Evolutionary conservation across 2,113 vertebrate species (phyloP).

Genomic region (Grus americana): DNA sequence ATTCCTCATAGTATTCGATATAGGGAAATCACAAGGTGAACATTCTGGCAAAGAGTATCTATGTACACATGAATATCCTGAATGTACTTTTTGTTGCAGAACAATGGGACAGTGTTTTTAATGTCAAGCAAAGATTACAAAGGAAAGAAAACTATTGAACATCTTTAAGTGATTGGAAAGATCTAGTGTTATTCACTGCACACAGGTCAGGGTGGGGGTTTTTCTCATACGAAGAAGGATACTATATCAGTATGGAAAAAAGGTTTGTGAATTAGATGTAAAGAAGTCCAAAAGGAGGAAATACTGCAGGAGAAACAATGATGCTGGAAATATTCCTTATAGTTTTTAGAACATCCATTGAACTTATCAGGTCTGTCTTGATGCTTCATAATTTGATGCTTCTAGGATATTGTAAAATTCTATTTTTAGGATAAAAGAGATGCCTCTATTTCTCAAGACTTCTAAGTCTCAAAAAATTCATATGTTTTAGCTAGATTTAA

Average conservation of each 20-base stretch:
- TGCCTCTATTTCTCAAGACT: not conserved
- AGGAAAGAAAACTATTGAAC: not conserved
- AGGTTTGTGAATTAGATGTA: not conserved
- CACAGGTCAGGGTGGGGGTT: not conserved
- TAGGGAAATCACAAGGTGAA: not conserved
- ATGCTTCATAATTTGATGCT: not conserved
- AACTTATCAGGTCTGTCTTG: not conserved
- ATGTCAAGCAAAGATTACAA: not conserved
- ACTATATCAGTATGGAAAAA: not conserved
- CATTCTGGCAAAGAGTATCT: not conserved
- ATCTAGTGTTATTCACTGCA: not conserved
- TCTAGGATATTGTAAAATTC: not conserved
- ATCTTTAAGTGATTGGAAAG: not conserved
- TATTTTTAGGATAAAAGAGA: not conserved
- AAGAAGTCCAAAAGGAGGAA: not conserved
- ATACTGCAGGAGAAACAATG: not conserved
- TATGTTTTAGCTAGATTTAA: not conserved
- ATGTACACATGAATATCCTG: not conserved
- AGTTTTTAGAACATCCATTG: not conserved
- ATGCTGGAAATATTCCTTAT: not conserved
- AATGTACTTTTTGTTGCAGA: not conserved
- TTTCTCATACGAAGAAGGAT: not conserved
- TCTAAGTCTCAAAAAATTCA: not conserved
- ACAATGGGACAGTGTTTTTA: not conserved
- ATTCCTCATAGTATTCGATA: not conserved